Base-by-base conservation (phyloP, 23 tunicate species). In the Diplosoma virens region DNA sequence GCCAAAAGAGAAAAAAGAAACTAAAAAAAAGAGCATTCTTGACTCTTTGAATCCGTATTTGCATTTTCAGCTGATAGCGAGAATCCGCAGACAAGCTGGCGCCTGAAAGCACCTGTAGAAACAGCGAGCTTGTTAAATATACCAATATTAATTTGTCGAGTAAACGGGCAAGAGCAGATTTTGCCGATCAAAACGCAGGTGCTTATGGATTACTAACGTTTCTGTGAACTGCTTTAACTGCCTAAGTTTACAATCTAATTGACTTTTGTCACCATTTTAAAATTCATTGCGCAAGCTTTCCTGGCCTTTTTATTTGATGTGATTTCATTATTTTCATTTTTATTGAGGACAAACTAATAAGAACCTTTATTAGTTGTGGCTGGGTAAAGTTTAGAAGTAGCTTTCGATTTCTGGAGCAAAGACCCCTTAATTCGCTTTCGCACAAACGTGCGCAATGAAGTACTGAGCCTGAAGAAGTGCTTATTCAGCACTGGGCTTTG, bases 121-220 rank as follows among this genome's bases (percentile, higher is more conserved):
- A 33, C 75, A 35, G 27, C 21, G 25, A 2, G 11, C 20, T 68
- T 68, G 75, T 68, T 64, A 64, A 33, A 36, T 37, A 30, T 37
- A 41, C 75, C 75, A 68, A 61, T 61, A 61, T 68, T 68, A 68
- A 68, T 68, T 68, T 35, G 4, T 4, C 25, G 21, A 36, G 75
- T 35, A 68, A 68, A 68, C 52, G 14, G 3, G 25, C 52, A 64
- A 30, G 71, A 25, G 5, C 35, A 68, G 54, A 68, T 68, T 68
- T 68, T 3, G 54, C 2, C 53, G 22, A 20, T 20, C 28, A 14
- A 2, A 22, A 9, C 69, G n/a, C 69, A 61, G 69, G 69, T 61
- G 69, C 21, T 4, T 61, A 35, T 4, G 35, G 24, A 55, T 55
- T 55, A 55, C 24, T 11, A 25, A 61, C 21, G 69, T 9, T 29